Conservation (phyloP, 2,113 vertebrate species). For the Loxodonta africana region DNA sequence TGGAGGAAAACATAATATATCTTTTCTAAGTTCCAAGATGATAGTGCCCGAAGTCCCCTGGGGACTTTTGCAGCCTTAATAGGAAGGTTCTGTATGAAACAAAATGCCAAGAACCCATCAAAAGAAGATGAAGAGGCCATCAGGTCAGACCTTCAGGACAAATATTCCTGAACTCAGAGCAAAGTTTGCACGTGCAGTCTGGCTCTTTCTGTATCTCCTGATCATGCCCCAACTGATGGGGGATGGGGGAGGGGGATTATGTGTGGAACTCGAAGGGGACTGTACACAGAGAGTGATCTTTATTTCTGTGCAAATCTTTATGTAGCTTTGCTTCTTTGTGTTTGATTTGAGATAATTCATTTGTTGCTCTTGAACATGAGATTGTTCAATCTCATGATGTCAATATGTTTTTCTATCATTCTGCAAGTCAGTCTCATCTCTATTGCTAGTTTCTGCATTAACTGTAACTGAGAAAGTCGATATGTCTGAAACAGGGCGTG, state of each 20-base stretch:
- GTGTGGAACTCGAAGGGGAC: background rate
- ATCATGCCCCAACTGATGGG: too few species aligned
- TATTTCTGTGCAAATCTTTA: background rate
- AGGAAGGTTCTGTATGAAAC: background rate
- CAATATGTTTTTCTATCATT: background rate
- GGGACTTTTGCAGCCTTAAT: background rate
- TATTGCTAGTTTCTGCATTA: background rate
- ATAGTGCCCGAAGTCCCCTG: background rate
- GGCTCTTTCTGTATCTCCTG: accelerated
- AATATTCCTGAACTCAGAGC: background rate
- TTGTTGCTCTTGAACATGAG: background rate
- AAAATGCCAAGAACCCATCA: background rate
- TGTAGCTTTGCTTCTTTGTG: background rate
- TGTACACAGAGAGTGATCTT: background rate
- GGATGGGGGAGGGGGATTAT: background rate
- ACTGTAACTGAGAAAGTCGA: background rate
- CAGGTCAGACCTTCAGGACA: background rate
- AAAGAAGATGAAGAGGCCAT: background rate
- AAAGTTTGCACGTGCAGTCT: background rate
- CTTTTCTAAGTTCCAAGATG: background rate
- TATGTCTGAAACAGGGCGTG: background rate
- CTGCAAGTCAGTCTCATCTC: background rate
- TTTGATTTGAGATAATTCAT: background rate
- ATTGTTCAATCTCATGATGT: background rate
- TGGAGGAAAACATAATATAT: background rate